Conservation (phyloP, 2,888 invertebrate genomes). For the Pterobdella sp. region DNA sequence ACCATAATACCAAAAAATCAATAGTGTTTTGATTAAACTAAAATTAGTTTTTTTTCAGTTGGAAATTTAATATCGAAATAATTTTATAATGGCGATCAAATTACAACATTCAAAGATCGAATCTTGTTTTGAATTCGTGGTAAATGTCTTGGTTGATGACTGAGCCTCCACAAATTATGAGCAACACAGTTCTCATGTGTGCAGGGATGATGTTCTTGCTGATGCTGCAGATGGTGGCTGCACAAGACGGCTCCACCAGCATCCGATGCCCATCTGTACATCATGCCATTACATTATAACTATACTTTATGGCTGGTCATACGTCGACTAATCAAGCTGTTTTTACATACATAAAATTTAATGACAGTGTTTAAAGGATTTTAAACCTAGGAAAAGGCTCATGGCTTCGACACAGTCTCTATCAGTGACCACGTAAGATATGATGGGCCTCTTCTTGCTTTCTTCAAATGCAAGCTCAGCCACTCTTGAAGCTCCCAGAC, state of each 20-base stretch:
- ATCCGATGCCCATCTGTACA: constrained; percentile 52
- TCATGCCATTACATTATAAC: background rate
- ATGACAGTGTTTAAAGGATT: background rate
- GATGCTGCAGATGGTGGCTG: constrained; percentile 46
- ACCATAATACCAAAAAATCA: no score
- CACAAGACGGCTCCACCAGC: constrained; percentile 55
- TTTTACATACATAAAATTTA: background rate
- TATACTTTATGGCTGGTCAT: no score
- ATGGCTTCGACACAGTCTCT: constrained; percentile 51
- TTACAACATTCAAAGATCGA: no score
- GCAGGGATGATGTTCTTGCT: constrained; percentile 40
- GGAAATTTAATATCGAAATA: no score
- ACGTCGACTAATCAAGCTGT: background rate
- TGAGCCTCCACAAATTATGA: no score
- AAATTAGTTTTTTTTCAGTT: no score
- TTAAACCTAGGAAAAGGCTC: constrained; percentile 50
- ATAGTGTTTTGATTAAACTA: no score
- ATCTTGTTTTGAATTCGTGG: no score
- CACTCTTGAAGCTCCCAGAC: constrained; percentile 51
- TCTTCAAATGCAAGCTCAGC: constrained; percentile 44
- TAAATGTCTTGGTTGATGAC: no score
- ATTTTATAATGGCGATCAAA: no score
- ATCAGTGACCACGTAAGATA: constrained; percentile 52
- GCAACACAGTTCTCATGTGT: no score
- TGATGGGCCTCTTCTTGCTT: constrained; percentile 43